Evolutionary conservation across 2,888 invertebrate species (phyloP).

Genomic region (Cephus pygmeus): DNA sequence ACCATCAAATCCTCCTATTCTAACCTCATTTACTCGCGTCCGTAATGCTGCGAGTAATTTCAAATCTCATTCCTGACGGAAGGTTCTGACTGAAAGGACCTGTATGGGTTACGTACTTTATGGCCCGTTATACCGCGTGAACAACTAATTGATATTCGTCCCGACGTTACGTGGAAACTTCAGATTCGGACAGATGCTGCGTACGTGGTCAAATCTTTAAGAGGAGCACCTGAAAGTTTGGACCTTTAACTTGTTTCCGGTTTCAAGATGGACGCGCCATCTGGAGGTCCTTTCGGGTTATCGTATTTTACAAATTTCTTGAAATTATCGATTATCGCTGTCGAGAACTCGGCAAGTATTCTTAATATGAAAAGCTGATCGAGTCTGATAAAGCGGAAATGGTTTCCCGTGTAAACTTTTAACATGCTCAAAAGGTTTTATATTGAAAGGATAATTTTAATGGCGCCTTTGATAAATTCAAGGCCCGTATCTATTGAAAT

Average conservation of each 20-base stretch:
- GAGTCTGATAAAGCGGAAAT: not conserved
- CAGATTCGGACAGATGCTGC: constrained; percentile 58
- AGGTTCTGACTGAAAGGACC: constrained; percentile 40
- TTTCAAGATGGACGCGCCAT: not conserved
- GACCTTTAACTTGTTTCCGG: not conserved
- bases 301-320: not conserved
- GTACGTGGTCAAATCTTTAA: constrained; percentile 61
- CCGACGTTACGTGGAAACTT: constrained; percentile 41
- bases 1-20: constrained; percentile 23
- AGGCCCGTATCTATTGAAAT: not conserved
- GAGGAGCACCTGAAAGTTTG: constrained; percentile 40
- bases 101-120: constrained; percentile 63
- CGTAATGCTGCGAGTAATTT: constrained; percentile 25
- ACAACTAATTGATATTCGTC: constrained; percentile 65
- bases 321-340: not conserved
- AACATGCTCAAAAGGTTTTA: not conserved
- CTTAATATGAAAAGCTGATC: not conserved
- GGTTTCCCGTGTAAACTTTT: no score
- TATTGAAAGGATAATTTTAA: not conserved
- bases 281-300: not conserved
- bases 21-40: constrained; percentile 33
- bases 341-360: not conserved
- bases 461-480: not conserved
- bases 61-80: constrained; percentile 50
- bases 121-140: constrained; percentile 42